phyloP scores from a whole-genome alignment of 2,113 vertebrate genomes.

The Piliocolobus tephrosceles region DNA sequence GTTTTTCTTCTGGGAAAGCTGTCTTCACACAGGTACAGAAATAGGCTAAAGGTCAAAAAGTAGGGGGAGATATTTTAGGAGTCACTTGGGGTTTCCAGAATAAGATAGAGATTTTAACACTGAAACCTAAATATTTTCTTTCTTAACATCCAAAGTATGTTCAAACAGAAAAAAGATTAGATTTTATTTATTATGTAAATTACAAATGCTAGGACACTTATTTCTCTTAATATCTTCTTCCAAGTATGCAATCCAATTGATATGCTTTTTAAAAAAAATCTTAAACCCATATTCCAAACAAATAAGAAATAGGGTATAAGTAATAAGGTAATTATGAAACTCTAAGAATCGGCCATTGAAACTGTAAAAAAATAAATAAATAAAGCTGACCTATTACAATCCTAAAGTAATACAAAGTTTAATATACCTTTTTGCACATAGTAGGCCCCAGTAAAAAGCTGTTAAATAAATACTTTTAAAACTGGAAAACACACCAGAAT shows the following conservation, averaged over 20 bases:
- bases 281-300: background rate
- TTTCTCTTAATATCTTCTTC: background rate
- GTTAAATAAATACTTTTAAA: background rate
- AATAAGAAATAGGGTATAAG: background rate
- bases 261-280: background rate
- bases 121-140: background rate
- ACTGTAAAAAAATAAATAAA: background rate
- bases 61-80: background rate
- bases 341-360: background rate
- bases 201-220: background rate
- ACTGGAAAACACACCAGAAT: background rate
- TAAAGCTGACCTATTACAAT: background rate
- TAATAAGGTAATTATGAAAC: conserved; percentile 16
- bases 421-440: background rate
- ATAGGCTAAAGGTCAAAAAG: background rate
- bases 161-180: background rate
- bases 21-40: background rate
- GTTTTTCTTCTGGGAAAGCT: background rate
- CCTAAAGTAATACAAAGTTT: background rate
- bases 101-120: background rate
- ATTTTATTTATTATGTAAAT: background rate
- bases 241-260: background rate
- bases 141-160: background rate
- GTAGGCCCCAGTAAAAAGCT: background rate
- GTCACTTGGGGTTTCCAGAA: background rate